Evolutionary conservation across 2,113 vertebrate species (phyloP), one percentile per base, ranked within the genome.

Genomic region (Rhea americana): DNA sequence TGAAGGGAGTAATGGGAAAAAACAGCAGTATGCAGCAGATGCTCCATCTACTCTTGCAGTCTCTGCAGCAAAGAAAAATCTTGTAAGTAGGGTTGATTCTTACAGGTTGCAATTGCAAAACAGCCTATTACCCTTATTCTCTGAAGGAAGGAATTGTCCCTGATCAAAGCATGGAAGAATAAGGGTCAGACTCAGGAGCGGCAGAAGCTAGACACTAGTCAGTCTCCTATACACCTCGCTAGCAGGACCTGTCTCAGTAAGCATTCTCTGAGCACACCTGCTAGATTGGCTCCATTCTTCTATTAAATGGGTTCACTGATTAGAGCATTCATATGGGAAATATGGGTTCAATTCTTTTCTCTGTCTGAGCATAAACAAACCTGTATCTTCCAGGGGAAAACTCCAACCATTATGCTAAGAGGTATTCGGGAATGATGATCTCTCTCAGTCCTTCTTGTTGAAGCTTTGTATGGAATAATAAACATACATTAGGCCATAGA

Each of bases 281-380:
- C 78, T 82, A 92, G 93, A 96, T 94, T 96, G 87, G 66, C 91
- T 92, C 84, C 92, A 95, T 95, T 96, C 95, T 95, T 94, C 82
- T 93, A 74, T 37, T 90, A 89, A 94, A 93, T 73, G 70, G 78
- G 66, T 47, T 93, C 93, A 13, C 95, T 93, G 91, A 93, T 96
- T 93, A 95, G 83, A 68, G 70, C 66, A 96, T 96, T 96, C 96
- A 93, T 95, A 82, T 73, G 82, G 78, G 89, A 95, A 95, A 86
- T 79, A 77, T 90, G 74, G 73, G 90, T 91, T 95, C 91, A 95
- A 89, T 95, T 76, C 91, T 91, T 89, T 96, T 89, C 87, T 95
- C 71, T 87, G 3, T 7, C 71, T 30, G 41, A 92, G 87, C 70
- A 80, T 55, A 91, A 96, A 95, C 94, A 96, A 95, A 93, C 53